Conservation (phyloP, 2,797 vertebrate genomes). For the Alca torda region DNA sequence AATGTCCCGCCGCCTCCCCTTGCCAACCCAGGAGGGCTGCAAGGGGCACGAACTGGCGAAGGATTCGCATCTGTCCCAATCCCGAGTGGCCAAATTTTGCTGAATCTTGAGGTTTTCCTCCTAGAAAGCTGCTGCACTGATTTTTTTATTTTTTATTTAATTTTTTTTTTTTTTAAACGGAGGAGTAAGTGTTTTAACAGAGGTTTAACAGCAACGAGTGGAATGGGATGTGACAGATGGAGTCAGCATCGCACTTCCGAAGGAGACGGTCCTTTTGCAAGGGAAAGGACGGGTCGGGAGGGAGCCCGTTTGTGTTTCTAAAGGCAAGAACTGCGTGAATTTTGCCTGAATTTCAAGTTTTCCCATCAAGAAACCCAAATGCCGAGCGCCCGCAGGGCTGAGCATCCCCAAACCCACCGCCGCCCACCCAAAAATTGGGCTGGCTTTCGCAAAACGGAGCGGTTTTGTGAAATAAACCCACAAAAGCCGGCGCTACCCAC, state of each 20-base stretch:
- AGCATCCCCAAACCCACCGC: background rate
- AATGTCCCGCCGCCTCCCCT: background rate
- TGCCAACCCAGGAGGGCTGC: background rate
- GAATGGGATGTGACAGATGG: background rate
- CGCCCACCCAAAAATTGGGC: background rate
- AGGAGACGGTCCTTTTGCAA: background rate
- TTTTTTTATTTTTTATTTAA: background rate
- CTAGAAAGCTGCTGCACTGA: background rate
- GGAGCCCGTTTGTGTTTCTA: background rate
- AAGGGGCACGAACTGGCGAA: rapidly evolving
- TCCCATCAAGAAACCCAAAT: background rate
- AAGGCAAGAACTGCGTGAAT: background rate
- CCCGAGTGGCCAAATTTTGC: background rate
- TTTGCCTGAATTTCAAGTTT: background rate
- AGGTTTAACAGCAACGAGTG: background rate
- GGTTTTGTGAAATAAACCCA: background rate
- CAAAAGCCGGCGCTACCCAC: background rate
- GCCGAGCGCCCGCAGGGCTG: rapidly evolving
- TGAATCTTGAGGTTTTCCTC: background rate
- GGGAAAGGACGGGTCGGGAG: rapidly evolving
- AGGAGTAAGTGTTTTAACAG: background rate
- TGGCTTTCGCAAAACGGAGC: rapidly evolving
- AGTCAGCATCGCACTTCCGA: rapidly evolving
- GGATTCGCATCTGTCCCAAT: background rate
- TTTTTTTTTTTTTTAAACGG: background rate